These are phyloP conservation scores for Oophaga pumilio DNA, from an alignment of 2,113 vertebrate genomes.

Conservation along the genomic window DNA sequence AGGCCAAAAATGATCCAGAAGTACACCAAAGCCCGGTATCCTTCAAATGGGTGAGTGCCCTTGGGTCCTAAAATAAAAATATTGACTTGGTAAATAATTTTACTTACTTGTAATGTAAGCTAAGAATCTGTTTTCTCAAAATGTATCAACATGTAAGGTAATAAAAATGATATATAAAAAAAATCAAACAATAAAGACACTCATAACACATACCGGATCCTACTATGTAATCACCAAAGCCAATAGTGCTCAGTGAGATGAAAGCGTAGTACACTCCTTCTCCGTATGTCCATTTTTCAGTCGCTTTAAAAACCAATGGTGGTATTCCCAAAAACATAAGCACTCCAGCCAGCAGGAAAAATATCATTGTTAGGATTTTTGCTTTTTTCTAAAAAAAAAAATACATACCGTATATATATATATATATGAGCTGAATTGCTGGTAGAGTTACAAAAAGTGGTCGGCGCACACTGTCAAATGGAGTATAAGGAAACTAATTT, in stretches of 20 bases:
- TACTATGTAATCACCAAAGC: conserved; percentile 73
- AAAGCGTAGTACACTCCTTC: conserved; percentile 75
- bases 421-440: too few relatives aligned
- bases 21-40: conserved; percentile 62
- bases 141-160: neutral
- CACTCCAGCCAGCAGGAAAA: conserved; percentile 68
- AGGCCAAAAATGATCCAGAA: conserved; percentile 73
- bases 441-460: too few relatives aligned
- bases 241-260: conserved; percentile 74
- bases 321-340: conserved; percentile 71
- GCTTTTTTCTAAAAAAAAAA: conserved; percentile 66
- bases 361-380: conserved; percentile 66
- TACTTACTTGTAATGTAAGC: too few relatives aligned
- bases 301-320: conserved; percentile 66
- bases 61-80: conserved; percentile 59
- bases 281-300: conserved; percentile 68
- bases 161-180: neutral
- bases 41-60: conserved; percentile 60
- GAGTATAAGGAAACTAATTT: too few relatives aligned
- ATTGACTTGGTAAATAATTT: neutral
- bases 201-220: conserved; percentile 63
- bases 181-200: neutral
- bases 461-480: too few relatives aligned
- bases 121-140: too few relatives aligned
- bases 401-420: neutral